Base-by-base conservation (phyloP, 2,113 vertebrate species). In the Aptenodytes forsteri region DNA sequence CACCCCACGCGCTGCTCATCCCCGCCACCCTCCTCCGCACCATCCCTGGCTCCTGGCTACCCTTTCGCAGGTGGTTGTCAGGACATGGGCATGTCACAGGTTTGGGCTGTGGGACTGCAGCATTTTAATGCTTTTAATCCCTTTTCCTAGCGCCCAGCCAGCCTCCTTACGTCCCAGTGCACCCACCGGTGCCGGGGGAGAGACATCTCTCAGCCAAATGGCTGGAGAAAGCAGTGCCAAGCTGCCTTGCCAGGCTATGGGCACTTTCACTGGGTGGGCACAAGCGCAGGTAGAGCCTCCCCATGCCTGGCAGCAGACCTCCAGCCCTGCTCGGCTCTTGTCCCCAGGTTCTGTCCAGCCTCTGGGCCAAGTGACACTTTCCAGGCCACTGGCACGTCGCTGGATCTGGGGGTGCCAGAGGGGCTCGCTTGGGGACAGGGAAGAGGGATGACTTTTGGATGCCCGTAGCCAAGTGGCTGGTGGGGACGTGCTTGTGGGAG, bases 311-410 rank as follows among this genome's bases (percentile, higher is more conserved):
- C 15, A 78, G 58, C 27, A 49, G 56, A 55, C 12, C 7, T 71
- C 23, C 40, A 2, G 1, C 36, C 78, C 34, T 17, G 8, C 26
- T 90, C 1, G 3, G 27, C 47, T 69, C 71, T 55, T 52, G 30
- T 62, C 40, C 32, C 30, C 40, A 13, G 3, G 36, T 89, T 7
- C 54, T 50, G 25, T 42, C 25, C 49, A 87, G 46, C 59, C 8
- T 30, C 64, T 47, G 52, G 27, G n/a, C 29, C 30, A 78, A 91
- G n/a, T 59, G 62, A 76, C 29, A 16, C 9, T 34, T 77, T 29
- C 20, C 20, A 85, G 88, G 34, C 56, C 44, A 72, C 47, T 2
- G 11, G 40, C 76, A 65, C 0, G 0, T 50, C 0, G 0, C 17
- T 73, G 64, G 42, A 25, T 80, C 62, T 54, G 16, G 16, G 54